Evolutionary conservation across 1,140 invertebrate genomes (phyloP).

Genomic region (Microplitis mediator): DNA sequence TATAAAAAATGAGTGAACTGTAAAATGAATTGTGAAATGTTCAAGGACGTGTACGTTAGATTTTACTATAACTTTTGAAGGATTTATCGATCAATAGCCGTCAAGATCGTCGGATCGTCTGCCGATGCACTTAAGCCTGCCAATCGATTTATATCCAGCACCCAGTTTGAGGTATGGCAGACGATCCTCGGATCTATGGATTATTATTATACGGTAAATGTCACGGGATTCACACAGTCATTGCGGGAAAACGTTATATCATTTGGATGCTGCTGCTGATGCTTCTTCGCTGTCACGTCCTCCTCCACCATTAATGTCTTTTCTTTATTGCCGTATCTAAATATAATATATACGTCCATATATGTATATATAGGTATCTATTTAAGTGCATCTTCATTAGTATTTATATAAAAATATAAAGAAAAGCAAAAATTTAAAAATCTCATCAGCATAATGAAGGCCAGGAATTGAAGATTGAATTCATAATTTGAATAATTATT

Average conservation of each 20-base stretch:
- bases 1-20: no score
- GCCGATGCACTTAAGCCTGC: background rate
- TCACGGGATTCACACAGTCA: constrained; percentile 52
- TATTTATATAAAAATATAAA: no score
- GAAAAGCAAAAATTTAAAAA: no score
- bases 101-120: constrained; percentile 3
- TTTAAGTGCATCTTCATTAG: no score
- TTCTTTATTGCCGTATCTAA: no score
- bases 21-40: background rate
- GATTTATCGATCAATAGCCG: constrained; percentile 23
- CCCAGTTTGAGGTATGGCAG: background rate
- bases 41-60: constrained; percentile 14
- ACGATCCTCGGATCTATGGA: constrained; percentile 20
- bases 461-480: no score
- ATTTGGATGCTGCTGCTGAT: constrained; percentile 23
- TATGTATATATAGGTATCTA: constrained; percentile 1
- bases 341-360: background rate
- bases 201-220: constrained; percentile 40
- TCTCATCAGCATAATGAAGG: no score
- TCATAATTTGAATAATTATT: no score
- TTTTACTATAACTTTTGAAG: background rate
- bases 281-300: constrained; percentile 21
- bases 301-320: background rate
- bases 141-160: background rate
- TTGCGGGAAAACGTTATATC: constrained; percentile 50